phyloP scores from a whole-genome alignment of 2,113 vertebrate genomes.

The Parotia lawesii region DNA sequence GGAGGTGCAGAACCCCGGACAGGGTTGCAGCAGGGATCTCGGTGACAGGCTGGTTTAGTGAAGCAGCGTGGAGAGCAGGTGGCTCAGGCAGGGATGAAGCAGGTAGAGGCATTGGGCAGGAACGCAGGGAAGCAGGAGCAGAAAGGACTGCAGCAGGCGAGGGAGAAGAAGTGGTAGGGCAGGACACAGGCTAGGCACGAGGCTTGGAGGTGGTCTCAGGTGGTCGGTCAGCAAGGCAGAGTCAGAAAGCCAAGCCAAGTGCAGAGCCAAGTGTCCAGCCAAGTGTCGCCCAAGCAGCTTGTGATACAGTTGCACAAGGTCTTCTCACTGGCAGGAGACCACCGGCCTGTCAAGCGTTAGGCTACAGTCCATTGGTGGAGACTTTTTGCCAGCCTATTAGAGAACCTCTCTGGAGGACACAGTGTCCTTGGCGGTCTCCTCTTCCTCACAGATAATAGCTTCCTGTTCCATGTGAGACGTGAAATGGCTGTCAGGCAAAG shows the following conservation, averaged over 20 bases:
- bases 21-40: background rate
- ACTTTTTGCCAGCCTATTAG: rapidly evolving
- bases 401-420: background rate
- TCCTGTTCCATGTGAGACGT: background rate
- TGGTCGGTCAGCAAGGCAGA: rapidly evolving
- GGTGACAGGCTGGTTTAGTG: no score
- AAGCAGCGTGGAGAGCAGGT: no score
- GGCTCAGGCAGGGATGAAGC: no score
- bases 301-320: rapidly evolving
- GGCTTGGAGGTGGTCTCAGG: background rate
- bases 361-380: no score
- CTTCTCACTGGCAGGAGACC: no score
- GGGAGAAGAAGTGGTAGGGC: background rate
- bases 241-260: background rate
- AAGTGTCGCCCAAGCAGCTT: rapidly evolving
- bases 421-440: no score
- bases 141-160: rapidly evolving
- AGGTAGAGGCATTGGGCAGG: background rate
- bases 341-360: rapidly evolving
- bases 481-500: background rate
- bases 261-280: no score
- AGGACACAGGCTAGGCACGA: rapidly evolving
- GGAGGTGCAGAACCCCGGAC: background rate
- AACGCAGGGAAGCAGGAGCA: background rate
- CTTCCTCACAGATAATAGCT: background rate